These are phyloP conservation scores for Rhinopithecus roxellana DNA, from an alignment of 2,113 vertebrate genomes.

Conservation along the genomic window DNA sequence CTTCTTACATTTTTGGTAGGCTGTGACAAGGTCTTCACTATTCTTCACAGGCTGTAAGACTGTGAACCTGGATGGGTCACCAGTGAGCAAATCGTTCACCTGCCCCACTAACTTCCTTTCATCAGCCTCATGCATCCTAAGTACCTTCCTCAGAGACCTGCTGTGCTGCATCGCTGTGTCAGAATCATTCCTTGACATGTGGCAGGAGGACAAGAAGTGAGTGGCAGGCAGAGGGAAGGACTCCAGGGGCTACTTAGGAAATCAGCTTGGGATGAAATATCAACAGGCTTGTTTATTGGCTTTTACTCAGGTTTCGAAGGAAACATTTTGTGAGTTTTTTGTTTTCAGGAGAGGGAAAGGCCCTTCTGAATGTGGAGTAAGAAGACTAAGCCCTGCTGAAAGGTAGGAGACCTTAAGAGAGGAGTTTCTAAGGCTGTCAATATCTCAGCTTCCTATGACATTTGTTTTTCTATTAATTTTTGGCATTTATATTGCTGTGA, in stretches of 20 bases:
- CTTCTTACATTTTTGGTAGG: not conserved
- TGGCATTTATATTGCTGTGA: conserved; percentile 62
- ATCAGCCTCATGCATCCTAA: not conserved
- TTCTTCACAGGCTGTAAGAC: not conserved
- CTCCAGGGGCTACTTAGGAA: not conserved
- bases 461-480: conserved; percentile 69
- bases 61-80: not conserved
- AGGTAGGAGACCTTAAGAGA: not conserved
- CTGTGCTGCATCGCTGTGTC: too few relatives aligned
- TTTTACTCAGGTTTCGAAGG: not conserved
- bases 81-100: not conserved
- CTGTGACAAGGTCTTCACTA: not conserved
- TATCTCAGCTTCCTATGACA: conserved; percentile 37
- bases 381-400: not conserved
- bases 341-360: not conserved
- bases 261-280: not conserved
- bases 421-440: not conserved
- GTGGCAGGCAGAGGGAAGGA: not conserved
- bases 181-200: not conserved
- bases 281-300: not conserved
- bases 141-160: not conserved
- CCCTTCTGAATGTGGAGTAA: not conserved
- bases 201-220: not conserved
- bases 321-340: not conserved
- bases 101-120: not conserved